Evolutionary conservation across 1,140 invertebrate genomes (phyloP).

Genomic region (Pseudomyrmex cubaensis): DNA sequence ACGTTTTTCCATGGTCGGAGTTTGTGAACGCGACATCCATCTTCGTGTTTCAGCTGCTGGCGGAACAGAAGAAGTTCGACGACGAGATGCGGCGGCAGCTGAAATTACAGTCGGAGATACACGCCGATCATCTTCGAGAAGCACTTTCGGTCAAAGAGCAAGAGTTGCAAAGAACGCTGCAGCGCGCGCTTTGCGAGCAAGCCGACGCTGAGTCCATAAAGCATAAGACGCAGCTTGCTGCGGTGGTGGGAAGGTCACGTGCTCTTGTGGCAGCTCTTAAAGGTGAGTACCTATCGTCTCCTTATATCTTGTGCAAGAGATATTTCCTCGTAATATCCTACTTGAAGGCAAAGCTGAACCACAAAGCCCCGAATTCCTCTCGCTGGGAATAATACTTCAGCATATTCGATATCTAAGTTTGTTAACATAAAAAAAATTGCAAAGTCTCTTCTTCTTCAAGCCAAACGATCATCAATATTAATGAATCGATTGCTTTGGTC

Average conservation of each 20-base stretch:
- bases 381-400: no score
- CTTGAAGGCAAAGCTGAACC: no score
- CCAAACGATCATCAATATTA: no score
- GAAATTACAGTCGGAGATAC: conserved; percentile 92
- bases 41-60: conserved; percentile 85
- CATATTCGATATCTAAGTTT: no score
- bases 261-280: conserved; percentile 95
- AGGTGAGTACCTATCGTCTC: conserved; percentile 86
- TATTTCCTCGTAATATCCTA: neutral
- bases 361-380: no score
- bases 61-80: conserved; percentile 89
- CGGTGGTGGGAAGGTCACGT: conserved; percentile 92
- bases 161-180: conserved; percentile 88
- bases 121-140: conserved; percentile 93
- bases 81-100: conserved; percentile 91
- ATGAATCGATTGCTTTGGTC: no score
- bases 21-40: neutral
- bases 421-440: no score
- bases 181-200: conserved; percentile 89
- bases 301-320: neutral
- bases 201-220: conserved; percentile 88
- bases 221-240: conserved; percentile 92
- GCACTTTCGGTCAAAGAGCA: conserved; percentile 89
- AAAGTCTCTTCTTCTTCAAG: neutral
- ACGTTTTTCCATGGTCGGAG: neutral